Evolutionary conservation across 2,113 vertebrate genomes (phyloP).

Genomic region (Paralichthys olivaceus): DNA sequence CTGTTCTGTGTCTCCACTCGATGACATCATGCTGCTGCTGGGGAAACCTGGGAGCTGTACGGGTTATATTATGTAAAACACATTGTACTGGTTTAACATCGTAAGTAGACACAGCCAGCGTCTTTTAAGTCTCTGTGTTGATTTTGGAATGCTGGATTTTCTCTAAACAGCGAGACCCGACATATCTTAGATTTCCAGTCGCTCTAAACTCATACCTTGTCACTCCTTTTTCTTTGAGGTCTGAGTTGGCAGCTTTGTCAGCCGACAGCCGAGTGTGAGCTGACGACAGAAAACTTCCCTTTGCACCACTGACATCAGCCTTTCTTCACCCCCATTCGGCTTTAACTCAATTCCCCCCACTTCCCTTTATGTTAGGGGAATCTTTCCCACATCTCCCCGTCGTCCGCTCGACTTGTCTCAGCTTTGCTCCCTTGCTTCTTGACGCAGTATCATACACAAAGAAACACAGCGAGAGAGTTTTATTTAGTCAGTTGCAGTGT

Average conservation of each 20-base stretch:
- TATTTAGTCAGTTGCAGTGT: conserved; percentile 48
- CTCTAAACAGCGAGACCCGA: too few species aligned
- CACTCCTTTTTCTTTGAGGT: conserved; percentile 30
- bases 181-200: neutral
- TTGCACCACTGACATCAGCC: conserved; percentile 47
- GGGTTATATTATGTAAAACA: conserved; percentile 54
- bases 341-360: neutral
- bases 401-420: conserved; percentile 17
- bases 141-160: neutral
- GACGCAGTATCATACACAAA: conserved; percentile 30
- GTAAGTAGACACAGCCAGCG: conserved; percentile 11
- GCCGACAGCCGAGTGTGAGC: conserved; percentile 55
- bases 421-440: conserved; percentile 26
- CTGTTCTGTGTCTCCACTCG: conserved; percentile 63
- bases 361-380: neutral
- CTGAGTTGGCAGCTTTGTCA: conserved; percentile 49
- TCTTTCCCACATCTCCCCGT: neutral
- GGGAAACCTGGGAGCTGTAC: conserved; percentile 45
- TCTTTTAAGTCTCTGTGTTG: conserved; percentile 33
- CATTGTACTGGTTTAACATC: conserved; percentile 46
- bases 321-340: neutral
- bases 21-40: conserved; percentile 62
- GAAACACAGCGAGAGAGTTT: conserved; percentile 19
- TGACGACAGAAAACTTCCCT: conserved; percentile 37
- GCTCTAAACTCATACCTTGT: conserved; percentile 6